These are phyloP conservation scores for Eulemur rufifrons DNA, from an alignment of 2,113 vertebrate genomes.

Conservation along the genomic window DNA sequence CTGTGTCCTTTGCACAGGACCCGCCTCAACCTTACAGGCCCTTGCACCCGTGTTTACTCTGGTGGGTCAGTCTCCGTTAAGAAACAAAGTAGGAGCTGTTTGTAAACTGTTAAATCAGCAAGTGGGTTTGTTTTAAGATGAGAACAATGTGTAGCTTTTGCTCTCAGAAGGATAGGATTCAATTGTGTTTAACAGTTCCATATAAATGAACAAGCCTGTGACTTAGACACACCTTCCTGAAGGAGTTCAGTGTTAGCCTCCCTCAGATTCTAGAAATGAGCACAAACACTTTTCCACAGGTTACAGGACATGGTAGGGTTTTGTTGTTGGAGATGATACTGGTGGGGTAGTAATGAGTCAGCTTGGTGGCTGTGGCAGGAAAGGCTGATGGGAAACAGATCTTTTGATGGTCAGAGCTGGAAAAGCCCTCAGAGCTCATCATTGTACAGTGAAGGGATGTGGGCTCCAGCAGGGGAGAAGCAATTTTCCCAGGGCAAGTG, in stretches of 20 bases:
- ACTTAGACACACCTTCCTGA: neutral
- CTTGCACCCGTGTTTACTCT: neutral
- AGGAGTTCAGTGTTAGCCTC: neutral
- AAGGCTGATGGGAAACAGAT: conserved; percentile 43
- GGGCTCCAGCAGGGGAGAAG: neutral
- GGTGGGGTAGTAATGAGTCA: conserved; percentile 41
- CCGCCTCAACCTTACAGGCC: neutral
- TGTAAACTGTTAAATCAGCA: neutral
- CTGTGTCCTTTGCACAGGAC: neutral
- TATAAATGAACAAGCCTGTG: neutral
- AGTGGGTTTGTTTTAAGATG: neutral
- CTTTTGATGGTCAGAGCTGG: conserved; percentile 22
- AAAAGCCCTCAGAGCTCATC: conserved; percentile 14
- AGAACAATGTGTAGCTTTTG: neutral
- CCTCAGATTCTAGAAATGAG: conserved; percentile 6
- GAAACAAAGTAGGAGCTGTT: neutral
- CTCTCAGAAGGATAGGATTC: neutral
- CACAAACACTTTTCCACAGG: neutral
- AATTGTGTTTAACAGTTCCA: neutral
- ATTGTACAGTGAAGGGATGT: neutral
- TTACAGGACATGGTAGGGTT: conserved; percentile 45
- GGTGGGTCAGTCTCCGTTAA: neutral
- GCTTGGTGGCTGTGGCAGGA: conserved; percentile 43
- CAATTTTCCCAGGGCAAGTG: neutral
- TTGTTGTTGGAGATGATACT: conserved; percentile 48